Conservation (phyloP, 2,888 invertebrate genomes). For the Pemphredon lugubris region DNA sequence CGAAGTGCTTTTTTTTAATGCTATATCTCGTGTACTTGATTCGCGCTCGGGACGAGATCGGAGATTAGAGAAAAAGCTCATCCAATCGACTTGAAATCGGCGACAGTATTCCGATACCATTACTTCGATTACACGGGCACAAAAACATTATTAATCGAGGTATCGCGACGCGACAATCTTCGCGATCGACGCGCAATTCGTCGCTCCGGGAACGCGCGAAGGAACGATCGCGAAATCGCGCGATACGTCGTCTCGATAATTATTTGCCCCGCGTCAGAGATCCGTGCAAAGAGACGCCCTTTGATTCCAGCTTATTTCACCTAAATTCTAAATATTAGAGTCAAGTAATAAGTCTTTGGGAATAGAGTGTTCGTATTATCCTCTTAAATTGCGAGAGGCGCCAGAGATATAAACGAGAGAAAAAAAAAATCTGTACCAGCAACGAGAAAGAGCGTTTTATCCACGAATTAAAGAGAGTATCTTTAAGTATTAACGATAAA, state of each 20-base stretch:
- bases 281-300: constrained; percentile 19
- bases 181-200: not conserved
- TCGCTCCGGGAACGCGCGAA: no score
- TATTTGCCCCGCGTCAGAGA: constrained; percentile 1
- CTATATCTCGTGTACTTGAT: no score
- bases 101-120: constrained; percentile 14
- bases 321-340: constrained; percentile 24
- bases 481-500: constrained; percentile 64
- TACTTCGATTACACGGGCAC: constrained; percentile 20
- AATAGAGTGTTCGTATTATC: constrained; percentile 18
- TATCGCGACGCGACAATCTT: constrained; percentile 8
- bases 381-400: constrained; percentile 22
- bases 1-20: no score
- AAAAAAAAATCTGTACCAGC: constrained; percentile 39
- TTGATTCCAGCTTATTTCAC: constrained; percentile 35
- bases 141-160: constrained; percentile 17
- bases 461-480: constrained; percentile 41
- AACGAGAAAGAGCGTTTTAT: constrained; percentile 46
- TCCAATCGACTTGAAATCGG: constrained; percentile 1
- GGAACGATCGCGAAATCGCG: no score
- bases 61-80: constrained; percentile 16
- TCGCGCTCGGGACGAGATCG: constrained; percentile 9
- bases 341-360: constrained; percentile 26
- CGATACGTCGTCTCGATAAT: constrained; percentile 14
- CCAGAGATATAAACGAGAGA: constrained; percentile 33